Percentiles rank a stretch among this genome's conserved stretches.
These are phyloP conservation scores for Drosophila tripunctata DNA, from an alignment of 2,888 invertebrate species.

Conservation along the genomic window DNA sequence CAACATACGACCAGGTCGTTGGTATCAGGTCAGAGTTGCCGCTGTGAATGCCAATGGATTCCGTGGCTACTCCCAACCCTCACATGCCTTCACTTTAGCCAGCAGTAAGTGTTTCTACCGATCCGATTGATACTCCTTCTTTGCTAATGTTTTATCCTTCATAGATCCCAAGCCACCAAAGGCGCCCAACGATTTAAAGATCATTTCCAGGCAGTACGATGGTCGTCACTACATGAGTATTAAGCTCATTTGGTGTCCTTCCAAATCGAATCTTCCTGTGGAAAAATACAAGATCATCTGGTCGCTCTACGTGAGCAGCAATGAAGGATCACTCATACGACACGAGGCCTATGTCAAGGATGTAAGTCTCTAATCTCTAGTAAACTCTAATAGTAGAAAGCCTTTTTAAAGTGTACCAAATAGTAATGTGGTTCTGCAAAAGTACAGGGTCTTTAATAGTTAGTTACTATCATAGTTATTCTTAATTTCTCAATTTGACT, in stretches of 20 bases:
- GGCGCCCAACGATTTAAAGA: slow-evolving; percentile 80
- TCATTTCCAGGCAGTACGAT: slow-evolving; percentile 68
- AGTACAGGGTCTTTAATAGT: too few species aligned
- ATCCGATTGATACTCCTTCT: not conserved
- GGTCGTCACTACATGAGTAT: slow-evolving; percentile 86
- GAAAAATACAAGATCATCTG: slow-evolving; percentile 90
- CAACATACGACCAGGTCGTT: slow-evolving; percentile 87
- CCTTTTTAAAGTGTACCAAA: too few species aligned
- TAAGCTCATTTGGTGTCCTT: slow-evolving; percentile 88
- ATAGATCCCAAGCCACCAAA: slow-evolving; percentile 83
- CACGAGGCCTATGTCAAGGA: slow-evolving; percentile 81
- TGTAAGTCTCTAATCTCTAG: slow-evolving; percentile 57
- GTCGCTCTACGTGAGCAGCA: slow-evolving; percentile 88
- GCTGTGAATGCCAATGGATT: slow-evolving; percentile 90
- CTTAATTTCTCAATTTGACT: too few species aligned
- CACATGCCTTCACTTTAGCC: slow-evolving; percentile 86
- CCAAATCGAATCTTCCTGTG: slow-evolving; percentile 89
- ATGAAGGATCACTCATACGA: slow-evolving; percentile 80
- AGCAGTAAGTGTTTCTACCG: slow-evolving; percentile 76
- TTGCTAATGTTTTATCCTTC: not conserved
- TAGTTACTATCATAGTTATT: too few species aligned
- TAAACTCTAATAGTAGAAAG: too few species aligned
- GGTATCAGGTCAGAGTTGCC: slow-evolving; percentile 92
- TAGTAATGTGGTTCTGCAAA: too few species aligned
- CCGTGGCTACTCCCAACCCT: slow-evolving; percentile 88